These are phyloP conservation scores for Margarornis squamiger DNA, from an alignment of 2,797 vertebrate species.

Conservation along the genomic window DNA sequence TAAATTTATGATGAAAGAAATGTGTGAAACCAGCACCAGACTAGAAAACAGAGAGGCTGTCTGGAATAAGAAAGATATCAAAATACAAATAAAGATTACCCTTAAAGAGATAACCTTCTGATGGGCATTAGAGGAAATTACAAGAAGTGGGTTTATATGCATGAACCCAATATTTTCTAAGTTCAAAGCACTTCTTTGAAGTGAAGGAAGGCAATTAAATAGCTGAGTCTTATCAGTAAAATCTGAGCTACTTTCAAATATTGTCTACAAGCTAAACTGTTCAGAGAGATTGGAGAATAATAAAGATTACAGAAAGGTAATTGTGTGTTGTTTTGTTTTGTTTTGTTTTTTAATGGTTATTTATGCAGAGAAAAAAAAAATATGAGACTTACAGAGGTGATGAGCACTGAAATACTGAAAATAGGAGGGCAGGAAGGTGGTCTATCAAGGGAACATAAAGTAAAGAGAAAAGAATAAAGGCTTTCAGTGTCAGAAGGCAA, in stretches of 20 bases:
- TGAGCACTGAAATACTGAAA: background rate
- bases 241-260: background rate
- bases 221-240: background rate
- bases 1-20: background rate
- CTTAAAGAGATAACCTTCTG: background rate
- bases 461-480: background rate
- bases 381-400: background rate
- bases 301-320: background rate
- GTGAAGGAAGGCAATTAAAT: constrained; percentile 10
- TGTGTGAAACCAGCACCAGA: background rate
- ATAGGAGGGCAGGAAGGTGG: background rate
- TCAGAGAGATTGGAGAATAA: background rate
- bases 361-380: background rate
- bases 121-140: background rate
- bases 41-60: background rate
- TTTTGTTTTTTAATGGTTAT: background rate
- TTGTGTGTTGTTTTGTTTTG: background rate
- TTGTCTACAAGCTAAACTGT: background rate
- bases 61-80: background rate
- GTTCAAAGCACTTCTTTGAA: background rate
- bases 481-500: background rate
- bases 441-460: background rate
- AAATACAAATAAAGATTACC: constrained; percentile 1
- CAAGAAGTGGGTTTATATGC: background rate
- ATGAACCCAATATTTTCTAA: background rate